Conservation (phyloP, 2,797 vertebrate species). For the Brachymystax lenok region DNA sequence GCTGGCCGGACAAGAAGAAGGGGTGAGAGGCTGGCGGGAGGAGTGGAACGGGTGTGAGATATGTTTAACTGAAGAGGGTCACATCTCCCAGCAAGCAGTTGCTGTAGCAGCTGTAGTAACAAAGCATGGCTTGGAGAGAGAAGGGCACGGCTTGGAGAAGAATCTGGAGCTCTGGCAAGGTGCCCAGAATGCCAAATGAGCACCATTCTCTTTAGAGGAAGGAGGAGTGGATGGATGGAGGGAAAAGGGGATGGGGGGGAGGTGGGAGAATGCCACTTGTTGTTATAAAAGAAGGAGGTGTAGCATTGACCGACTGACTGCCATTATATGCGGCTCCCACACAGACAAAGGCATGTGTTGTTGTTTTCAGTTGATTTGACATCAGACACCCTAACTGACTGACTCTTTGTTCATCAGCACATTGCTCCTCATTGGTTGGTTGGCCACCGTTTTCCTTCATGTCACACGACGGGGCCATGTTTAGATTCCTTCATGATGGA, state of each 20-base stretch:
- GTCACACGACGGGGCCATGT: background rate
- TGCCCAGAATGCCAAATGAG: constrained; percentile 63
- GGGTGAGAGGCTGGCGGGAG: background rate
- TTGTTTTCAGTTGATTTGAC: constrained; percentile 1
- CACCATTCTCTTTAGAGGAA: constrained; percentile 26
- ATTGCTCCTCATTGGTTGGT: background rate
- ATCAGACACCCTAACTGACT: background rate
- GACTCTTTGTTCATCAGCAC: background rate
- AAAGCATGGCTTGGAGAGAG: constrained; percentile 61
- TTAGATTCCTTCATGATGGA: background rate
- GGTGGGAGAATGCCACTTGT: background rate
- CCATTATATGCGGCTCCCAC: background rate
- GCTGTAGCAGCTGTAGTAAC: constrained; percentile 47
- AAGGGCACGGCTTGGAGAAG: constrained; percentile 56
- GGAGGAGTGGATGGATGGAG: background rate
- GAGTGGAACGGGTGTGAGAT: constrained; percentile 17
- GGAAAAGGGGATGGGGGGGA: background rate
- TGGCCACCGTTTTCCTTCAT: background rate
- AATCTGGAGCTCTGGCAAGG: constrained; percentile 68
- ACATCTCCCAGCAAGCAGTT: constrained; percentile 55
- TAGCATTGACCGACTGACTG: background rate
- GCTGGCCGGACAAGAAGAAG: too few relatives aligned
- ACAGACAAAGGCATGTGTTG: constrained; percentile 1
- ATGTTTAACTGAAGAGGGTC: constrained; percentile 49
- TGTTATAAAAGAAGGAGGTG: background rate